Percentiles rank a stretch among this genome's conserved stretches.
Conservation (phyloP, 2,797 vertebrate species). For the Cirrhinus molitorella region DNA sequence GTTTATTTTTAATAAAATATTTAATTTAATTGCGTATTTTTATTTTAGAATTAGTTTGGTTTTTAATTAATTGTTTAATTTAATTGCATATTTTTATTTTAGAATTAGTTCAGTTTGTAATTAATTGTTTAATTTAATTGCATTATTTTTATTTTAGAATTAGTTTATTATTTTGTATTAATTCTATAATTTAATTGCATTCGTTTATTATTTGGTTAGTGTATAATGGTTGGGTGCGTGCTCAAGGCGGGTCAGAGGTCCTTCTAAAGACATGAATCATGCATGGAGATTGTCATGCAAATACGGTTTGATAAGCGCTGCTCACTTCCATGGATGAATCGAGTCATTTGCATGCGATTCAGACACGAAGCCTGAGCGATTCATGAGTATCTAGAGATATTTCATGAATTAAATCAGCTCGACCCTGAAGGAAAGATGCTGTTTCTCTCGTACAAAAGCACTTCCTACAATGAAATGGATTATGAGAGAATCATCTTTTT, state of each 20-base stretch:
- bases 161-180: no score
- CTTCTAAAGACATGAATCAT: conserved; percentile 4
- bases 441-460: background rate
- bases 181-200: no score
- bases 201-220: no score
- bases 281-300: conserved; percentile 42
- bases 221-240: conserved; percentile 98
- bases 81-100: no score
- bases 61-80: no score
- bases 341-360: conserved; percentile 51
- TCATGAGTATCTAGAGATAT: conserved; percentile 49
- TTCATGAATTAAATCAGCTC: conserved; percentile 61
- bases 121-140: no score
- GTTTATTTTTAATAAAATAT: no score
- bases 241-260: conserved; percentile 5
- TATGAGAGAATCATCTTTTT: conserved; percentile 36
- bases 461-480: conserved; percentile 55
- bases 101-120: no score
- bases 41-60: no score
- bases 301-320: conserved; percentile 41
- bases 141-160: no score
- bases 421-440: conserved; percentile 63
- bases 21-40: no score
- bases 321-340: conserved; percentile 8
- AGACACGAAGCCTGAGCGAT: conserved; percentile 25